These are phyloP conservation scores for Xestia xanthographa DNA, from an alignment of 2,888 invertebrate genomes.

Conservation along the genomic window DNA sequence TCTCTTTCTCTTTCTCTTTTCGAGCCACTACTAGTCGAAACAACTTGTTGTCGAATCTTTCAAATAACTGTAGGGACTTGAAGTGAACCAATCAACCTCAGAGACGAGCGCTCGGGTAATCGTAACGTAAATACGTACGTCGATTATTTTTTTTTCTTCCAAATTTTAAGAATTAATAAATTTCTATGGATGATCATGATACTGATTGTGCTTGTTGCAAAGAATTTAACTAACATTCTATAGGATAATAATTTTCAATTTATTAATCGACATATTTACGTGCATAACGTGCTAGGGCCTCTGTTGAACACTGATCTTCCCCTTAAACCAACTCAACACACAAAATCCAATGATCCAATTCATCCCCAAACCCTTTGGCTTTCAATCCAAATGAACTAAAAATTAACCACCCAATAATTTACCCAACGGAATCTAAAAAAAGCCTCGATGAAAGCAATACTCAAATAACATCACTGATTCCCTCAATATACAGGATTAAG, in stretches of 20 bases:
- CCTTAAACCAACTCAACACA: slow-evolving; percentile 8
- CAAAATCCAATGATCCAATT: slow-evolving; percentile 5
- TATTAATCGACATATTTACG: neutral
- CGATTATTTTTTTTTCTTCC: too few relatives aligned
- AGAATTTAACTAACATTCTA: too few relatives aligned
- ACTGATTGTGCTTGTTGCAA: too few relatives aligned
- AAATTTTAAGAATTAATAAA: too few relatives aligned
- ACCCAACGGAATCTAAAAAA: slow-evolving; percentile 24
- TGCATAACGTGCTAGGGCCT: neutral
- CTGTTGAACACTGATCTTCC: neutral
- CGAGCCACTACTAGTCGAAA: neutral
- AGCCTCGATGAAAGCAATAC: slow-evolving; percentile 14
- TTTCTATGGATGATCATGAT: too few relatives aligned
- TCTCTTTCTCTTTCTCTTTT: neutral
- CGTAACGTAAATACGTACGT: too few relatives aligned
- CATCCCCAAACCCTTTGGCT: neutral
- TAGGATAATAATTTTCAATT: too few relatives aligned
- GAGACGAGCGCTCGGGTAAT: too few relatives aligned
- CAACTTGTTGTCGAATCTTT: neutral
- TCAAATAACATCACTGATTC: slow-evolving; percentile 36
- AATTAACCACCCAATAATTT: slow-evolving; percentile 40
- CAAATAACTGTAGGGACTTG: neutral
- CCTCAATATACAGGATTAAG: slow-evolving; percentile 55
- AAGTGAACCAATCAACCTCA: neutral
- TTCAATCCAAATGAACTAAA: slow-evolving; percentile 34